Evolutionary conservation across 2,888 invertebrate species (phyloP), one percentile per base, ranked within the genome.

Genomic region (Noctua comes): DNA sequence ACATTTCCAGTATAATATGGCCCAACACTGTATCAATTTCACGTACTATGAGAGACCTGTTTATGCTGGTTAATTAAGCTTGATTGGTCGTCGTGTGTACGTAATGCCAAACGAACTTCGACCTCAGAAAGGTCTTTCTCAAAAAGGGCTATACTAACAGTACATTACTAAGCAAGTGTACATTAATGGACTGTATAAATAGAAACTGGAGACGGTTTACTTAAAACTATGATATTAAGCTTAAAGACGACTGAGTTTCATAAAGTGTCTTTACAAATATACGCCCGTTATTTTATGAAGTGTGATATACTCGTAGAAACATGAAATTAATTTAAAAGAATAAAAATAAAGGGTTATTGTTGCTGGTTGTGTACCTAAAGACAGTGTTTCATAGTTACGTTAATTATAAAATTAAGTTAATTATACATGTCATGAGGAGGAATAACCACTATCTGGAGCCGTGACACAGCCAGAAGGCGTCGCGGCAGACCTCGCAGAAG

Each of bases 81-180:
- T 64, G 21, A 64, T 64, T 64, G 31, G 31, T 36, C 4, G 36
- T 10, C 2, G 31, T 64, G 36, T 4, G 24, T 65, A 81, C 66
- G 51, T 77, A 73, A 86, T 75, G 68, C 68, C 74, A 73, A 76
- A 87, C 65, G 82, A 71, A 72, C 82, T 66, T 66, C 64, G 77
- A 87, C 76, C 82, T 64, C 18, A 76, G 43, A 81, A 73, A 84
- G 73, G 74, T 76, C 74, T 83, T 72, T 81, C 74, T 84, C 84
- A 75, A 75, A 79, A 84, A 79, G 81, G 74, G 78, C 76, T 77
- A 69, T 59, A 54, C 68, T 65, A 74, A 84, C 86, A 85, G 82
- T 83, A 46, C 66, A 80, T 75, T 81, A 83, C 71, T 85, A 76
- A 75, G 36, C 57, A 72, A 68, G 71, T 72, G 69, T 66, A 73